Evolutionary conservation across 35 echinoderm and acorn worm genomes (phyloP), one percentile per base, ranked within the genome.

Genomic region (Stichopus chloronotus): DNA sequence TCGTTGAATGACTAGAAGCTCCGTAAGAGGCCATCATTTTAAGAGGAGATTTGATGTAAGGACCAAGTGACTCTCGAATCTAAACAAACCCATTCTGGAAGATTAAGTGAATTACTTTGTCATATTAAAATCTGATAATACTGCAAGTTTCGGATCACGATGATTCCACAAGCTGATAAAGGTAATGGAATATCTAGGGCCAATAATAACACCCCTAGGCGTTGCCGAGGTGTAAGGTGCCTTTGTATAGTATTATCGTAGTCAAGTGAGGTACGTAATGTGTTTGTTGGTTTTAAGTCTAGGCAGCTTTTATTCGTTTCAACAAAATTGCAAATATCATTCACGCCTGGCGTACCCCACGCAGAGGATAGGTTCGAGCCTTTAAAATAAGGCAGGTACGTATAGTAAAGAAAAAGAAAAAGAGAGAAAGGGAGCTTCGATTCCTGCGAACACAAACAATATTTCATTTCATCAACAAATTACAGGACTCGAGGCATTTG

Each of bases 261-360:
- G 57, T 63, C 20, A 65, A 89, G 59, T 52, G n/a, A 60, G 23
- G 59, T 89, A 61, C 87, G 87, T 89, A 89, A 89, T 89, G 57
- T 89, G 87, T 89, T 71, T 89, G 87, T 89, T 89, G 87, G 87
- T 89, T 89, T 89, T 63, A 89, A 13, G 87, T 89, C 87, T 89
- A 53, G 59, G 65, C 61, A 58, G 57, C 60, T 52, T 69, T 89
- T 89, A 89, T 72, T 89, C 65, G 57, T 72, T 89, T 63, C 87
- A 72, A 17, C 16, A 59, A 89, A 89, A 89, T 72, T 89, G 87
- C 65, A 89, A 89, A 89, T 89, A 71, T 89, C 57, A 63, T 89
- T 89, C 87, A 89, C 87, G 87, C 22, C 65, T 89, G 87, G 61
- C 10, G 61, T 72, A 72, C 59, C 87, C 87, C 87, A 89, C 87